Evolutionary conservation across 2,888 invertebrate genomes (phyloP), one percentile per base, ranked within the genome.

Genomic region (Alcis repandata): DNA sequence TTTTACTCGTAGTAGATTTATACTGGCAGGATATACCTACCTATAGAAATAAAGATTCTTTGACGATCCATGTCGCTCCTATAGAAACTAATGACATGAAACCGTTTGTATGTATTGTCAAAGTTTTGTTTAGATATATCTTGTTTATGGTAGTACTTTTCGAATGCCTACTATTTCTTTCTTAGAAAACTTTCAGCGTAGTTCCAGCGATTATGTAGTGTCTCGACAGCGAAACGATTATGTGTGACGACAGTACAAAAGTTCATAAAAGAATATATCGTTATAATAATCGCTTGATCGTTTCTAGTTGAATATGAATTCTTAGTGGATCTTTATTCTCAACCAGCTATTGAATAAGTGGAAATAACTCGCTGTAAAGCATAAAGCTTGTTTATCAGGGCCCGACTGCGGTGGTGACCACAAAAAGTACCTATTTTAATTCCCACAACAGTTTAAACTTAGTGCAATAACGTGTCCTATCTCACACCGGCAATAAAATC

Each of bases 401-500:
- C 78, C 70, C 59, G 74, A 77, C 74, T 70, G 75, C 68, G 62
- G 75, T 49, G 52, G 73, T 87, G 85, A 89, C 91, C 88, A 83
- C 87, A 88, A 89, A 88, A 88, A 87, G 83, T 82, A 84, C 64
- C 69, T 83, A 88, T 91, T 91, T 91, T 90, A 90, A 91, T 91
- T 68, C 83, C 82, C 79, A 75, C 85, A 78, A 83, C 82, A 81
- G 83, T 82, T 84, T 76, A 90, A 91, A 92, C 88, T 92, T 91
- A 84, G 86, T 83, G 90, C 92, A 89, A 92, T 92, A 92, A 91
- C 91, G 90, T 85, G 85, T 90, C 89, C 91, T 91, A 91, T 90
- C 89, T 91, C 92, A 88, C 91, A 91, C 91, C 89, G 91, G 89
- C 82, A 88, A 92, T 92, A 92, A 92, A 92, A 88, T 83, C 89